Evolutionary conservation across 2,113 vertebrate species (phyloP).

Genomic region (Melanocharis versteri): DNA sequence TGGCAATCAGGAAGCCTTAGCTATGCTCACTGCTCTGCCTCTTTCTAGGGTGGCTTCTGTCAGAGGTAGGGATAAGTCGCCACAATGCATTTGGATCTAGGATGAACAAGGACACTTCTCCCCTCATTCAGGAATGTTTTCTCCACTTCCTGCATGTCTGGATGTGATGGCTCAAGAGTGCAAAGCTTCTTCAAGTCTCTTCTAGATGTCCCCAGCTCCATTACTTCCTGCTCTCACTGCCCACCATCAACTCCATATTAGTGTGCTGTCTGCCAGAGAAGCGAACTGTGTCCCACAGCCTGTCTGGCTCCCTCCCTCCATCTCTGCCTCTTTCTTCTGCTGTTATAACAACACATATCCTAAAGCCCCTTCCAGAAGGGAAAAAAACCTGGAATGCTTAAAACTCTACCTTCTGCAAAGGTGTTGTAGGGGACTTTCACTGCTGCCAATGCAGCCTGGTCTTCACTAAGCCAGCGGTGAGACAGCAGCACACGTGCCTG

Average conservation of each 20-base stretch:
- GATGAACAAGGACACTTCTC: background rate
- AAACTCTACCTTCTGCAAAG: background rate
- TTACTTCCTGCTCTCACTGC: background rate
- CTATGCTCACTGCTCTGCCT: background rate
- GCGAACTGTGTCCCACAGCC: background rate
- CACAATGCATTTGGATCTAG: background rate
- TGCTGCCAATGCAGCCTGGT: background rate
- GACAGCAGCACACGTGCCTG: fast-evolving
- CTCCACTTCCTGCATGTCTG: background rate
- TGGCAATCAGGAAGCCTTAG: background rate
- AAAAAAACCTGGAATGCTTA: background rate
- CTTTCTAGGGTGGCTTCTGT: background rate
- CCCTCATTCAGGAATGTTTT: background rate
- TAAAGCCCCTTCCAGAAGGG: background rate
- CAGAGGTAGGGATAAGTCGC: background rate
- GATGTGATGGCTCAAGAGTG: background rate
- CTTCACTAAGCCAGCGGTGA: background rate
- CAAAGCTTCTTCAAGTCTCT: background rate
- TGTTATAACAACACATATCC: background rate
- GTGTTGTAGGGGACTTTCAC: background rate
- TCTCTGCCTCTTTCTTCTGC: background rate
- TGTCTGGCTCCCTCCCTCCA: background rate
- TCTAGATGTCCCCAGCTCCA: background rate
- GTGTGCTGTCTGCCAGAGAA: background rate
- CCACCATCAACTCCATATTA: background rate